phyloP scores from a whole-genome alignment of 2,113 vertebrate species.

The Anoplopoma fimbria region DNA sequence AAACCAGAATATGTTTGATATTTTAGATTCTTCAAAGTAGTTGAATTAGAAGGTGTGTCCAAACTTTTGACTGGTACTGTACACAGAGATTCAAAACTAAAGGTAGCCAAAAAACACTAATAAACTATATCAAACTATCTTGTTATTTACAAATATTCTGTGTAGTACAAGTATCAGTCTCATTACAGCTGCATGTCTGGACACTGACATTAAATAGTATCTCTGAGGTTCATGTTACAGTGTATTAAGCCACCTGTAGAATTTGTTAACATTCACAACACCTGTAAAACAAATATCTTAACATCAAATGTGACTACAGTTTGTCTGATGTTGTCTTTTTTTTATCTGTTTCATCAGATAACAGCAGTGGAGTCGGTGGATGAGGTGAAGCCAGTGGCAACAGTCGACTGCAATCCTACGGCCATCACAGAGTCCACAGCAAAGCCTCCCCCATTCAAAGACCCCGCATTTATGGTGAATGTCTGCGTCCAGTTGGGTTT shows the following conservation, averaged over 20 bases:
- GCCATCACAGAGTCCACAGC: constrained; percentile 81
- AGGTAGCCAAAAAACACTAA: background rate
- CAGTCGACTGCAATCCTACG: constrained; percentile 79
- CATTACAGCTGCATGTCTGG: background rate
- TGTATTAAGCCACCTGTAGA: background rate
- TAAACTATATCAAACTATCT: background rate
- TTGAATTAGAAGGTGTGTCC: too few species aligned
- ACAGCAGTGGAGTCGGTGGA: constrained; percentile 76
- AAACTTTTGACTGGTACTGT: too few species aligned
- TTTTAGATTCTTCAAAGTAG: too few species aligned
- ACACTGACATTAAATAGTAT: background rate
- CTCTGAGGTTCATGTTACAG: background rate
- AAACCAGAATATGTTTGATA: too few species aligned
- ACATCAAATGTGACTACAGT: background rate
- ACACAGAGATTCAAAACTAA: background rate
- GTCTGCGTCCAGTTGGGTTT: background rate
- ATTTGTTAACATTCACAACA: background rate
- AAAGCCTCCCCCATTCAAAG: constrained; percentile 92
- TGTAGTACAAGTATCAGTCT: background rate
- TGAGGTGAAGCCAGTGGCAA: constrained; percentile 85
- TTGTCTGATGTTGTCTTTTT: constrained; percentile 10
- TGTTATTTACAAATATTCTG: background rate
- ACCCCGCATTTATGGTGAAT: constrained; percentile 91
- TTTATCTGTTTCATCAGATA: constrained; percentile 67
- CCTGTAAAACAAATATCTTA: background rate